phyloP scores from a whole-genome alignment of 2,888 invertebrate genomes.

The Tigriopus californicus region DNA sequence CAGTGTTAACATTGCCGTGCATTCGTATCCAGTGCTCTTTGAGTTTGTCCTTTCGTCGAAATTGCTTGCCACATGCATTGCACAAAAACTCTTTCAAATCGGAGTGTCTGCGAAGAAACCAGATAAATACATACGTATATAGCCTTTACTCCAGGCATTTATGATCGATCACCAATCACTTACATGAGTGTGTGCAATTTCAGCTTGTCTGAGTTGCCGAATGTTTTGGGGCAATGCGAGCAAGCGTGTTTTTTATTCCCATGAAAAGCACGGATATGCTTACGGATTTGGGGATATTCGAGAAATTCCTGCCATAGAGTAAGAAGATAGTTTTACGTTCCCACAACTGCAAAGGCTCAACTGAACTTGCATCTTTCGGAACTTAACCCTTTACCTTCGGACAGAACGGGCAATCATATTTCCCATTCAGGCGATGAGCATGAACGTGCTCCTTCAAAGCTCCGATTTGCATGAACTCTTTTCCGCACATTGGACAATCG shows the following conservation, averaged over 20 bases:
- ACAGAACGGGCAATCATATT: constrained; percentile 49
- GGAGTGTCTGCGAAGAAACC: constrained; percentile 31
- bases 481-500: constrained; percentile 51
- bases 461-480: constrained; percentile 43
- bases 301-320: constrained; percentile 33
- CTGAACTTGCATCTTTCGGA: no score
- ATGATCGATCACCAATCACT: no score
- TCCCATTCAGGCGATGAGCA: constrained; percentile 41
- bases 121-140: no score
- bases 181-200: constrained; percentile 46
- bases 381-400: no score
- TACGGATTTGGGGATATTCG: constrained; percentile 47
- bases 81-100: constrained; percentile 49
- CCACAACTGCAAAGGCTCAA: constrained; percentile 17
- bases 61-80: constrained; percentile 52
- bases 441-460: constrained; percentile 45
- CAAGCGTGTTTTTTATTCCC: constrained; percentile 46
- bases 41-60: constrained; percentile 53
- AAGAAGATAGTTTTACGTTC: background rate
- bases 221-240: constrained; percentile 43
- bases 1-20: constrained; percentile 31
- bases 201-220: constrained; percentile 49
- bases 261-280: constrained; percentile 54
- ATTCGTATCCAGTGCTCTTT: constrained; percentile 49
- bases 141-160: no score